A percentile compares a stretch with the other conserved stretches of the same genome.
Evolutionary conservation across 2,113 vertebrate genomes (phyloP).

Genomic region (Symphodus melops): DNA sequence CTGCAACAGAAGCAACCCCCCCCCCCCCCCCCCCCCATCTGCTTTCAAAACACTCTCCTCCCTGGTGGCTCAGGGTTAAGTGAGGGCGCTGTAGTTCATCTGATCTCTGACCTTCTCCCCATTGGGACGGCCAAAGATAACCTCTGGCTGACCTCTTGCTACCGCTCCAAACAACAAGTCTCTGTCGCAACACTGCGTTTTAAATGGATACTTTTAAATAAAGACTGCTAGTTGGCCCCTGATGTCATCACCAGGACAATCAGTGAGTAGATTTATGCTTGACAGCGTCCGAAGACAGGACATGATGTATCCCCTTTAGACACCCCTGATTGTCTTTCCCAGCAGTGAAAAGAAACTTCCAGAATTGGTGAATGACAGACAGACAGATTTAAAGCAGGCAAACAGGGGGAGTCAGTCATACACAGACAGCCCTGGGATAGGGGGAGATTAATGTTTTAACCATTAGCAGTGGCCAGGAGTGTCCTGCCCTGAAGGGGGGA

Average conservation of each 20-base stretch:
- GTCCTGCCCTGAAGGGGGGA: slow-evolving; percentile 50
- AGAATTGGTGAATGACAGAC: slow-evolving; percentile 30
- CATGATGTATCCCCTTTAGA: no score
- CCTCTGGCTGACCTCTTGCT: slow-evolving; percentile 2
- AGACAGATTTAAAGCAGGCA: slow-evolving; percentile 28
- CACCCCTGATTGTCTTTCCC: not conserved
- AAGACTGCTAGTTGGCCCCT: slow-evolving; percentile 28
- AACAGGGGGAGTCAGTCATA: slow-evolving; percentile 49
- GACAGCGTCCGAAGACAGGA: slow-evolving; percentile 21
- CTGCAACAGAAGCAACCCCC: not conserved
- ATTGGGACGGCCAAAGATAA: slow-evolving; percentile 3
- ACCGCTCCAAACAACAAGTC: no score
- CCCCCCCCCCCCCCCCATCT: not conserved
- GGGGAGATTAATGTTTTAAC: slow-evolving; percentile 72
- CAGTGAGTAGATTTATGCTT: slow-evolving; percentile 11
- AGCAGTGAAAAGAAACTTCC: slow-evolving; percentile 21
- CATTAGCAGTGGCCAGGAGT: slow-evolving; percentile 63
- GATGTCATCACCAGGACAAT: slow-evolving; percentile 25
- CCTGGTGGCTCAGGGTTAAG: slow-evolving; percentile 12
- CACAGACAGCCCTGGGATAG: slow-evolving; percentile 41
- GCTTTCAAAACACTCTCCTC: slow-evolving; percentile 9
- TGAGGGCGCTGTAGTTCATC: not conserved
- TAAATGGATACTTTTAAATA: not conserved
- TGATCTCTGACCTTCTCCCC: slow-evolving; percentile 31
- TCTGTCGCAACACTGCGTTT: not conserved